Conservation (phyloP, 1,140 invertebrate genomes). For the Branchinecta lindahli region DNA sequence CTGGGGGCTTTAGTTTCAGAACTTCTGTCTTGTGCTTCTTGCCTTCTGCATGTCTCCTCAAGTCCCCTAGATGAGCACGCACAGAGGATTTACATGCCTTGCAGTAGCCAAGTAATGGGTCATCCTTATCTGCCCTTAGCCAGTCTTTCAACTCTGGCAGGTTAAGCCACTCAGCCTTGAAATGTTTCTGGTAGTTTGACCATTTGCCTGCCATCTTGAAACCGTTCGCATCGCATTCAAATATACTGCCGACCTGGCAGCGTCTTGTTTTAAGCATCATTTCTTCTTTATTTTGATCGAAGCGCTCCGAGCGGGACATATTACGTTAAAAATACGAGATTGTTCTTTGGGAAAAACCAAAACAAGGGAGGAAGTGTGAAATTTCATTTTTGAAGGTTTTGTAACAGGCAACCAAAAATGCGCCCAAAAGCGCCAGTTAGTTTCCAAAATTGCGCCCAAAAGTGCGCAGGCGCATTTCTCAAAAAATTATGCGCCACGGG, state of each 20-base stretch:
- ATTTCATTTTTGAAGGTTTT: neutral
- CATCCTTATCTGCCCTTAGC: slow-evolving; percentile 4
- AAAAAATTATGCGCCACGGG: neutral
- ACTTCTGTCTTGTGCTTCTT: slow-evolving; percentile 5
- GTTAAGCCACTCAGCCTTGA: slow-evolving; percentile 5
- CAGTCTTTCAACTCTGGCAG: neutral
- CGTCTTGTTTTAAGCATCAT: neutral
- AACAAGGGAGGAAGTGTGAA: slow-evolving; percentile 1
- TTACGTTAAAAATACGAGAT: slow-evolving; percentile 2
- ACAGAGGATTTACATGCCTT: slow-evolving; percentile 1
- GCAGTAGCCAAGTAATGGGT: slow-evolving; percentile 5
- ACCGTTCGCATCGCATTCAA: neutral
- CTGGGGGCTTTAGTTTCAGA: slow-evolving; percentile 2
- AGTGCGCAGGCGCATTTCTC: slow-evolving; percentile 7
- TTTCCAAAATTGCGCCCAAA: slow-evolving; percentile 4
- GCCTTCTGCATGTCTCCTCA: slow-evolving; percentile 7
- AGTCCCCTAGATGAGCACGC: slow-evolving; percentile 4
- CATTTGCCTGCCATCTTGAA: slow-evolving; percentile 8
- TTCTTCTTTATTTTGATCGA: slow-evolving; percentile 6
- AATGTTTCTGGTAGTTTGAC: slow-evolving; percentile 1
- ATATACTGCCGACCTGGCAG: neutral
- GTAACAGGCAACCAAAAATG: slow-evolving; percentile 1
- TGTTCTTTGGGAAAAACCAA: neutral
- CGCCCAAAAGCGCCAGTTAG: neutral
- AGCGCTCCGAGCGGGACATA: neutral